phyloP scores from a whole-genome alignment of 2,888 invertebrate species.

The Drosophila diplacantha region DNA sequence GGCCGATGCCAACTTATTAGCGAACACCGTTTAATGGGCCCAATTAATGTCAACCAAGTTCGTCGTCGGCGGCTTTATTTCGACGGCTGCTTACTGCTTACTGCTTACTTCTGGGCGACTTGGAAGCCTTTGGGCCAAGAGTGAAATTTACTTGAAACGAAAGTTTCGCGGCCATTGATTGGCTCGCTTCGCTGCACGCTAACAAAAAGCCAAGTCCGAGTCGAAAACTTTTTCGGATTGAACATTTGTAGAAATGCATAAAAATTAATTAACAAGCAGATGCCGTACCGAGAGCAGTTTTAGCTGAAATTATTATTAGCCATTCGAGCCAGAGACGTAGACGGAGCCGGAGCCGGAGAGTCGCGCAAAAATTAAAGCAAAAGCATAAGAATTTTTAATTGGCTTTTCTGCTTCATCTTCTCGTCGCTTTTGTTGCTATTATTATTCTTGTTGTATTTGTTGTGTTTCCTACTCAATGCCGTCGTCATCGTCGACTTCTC shows the following conservation, averaged over 20 bases:
- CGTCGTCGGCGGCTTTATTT: conserved; percentile 12
- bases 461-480: conserved; percentile 41
- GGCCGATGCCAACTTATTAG: conserved; percentile 61
- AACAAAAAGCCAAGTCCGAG: conserved; percentile 40
- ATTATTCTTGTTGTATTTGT: conserved; percentile 34
- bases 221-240: conserved; percentile 50
- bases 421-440: conserved; percentile 39
- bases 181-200: conserved; percentile 47
- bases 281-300: conserved; percentile 30
- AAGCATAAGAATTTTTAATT: conserved; percentile 66
- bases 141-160: conserved; percentile 60
- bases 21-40: conserved; percentile 59
- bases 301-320: conserved; percentile 44
- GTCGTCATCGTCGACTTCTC: conserved; percentile 46
- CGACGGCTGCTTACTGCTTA: conserved; percentile 7
- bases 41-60: conserved; percentile 69
- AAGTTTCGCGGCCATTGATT: conserved; percentile 61
- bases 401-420: conserved; percentile 54
- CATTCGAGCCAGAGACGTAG: conserved; percentile 20
- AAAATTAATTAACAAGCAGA: conserved; percentile 70
- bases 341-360: conserved; percentile 9
- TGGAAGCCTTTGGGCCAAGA: conserved; percentile 46
- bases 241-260: conserved; percentile 68
- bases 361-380: conserved; percentile 31
- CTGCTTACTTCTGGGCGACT: conserved; percentile 15